Evolutionary conservation across 2,888 invertebrate genomes (phyloP), one percentile per base, ranked within the genome.

Genomic region (Caenorhabditis panamensis): DNA sequence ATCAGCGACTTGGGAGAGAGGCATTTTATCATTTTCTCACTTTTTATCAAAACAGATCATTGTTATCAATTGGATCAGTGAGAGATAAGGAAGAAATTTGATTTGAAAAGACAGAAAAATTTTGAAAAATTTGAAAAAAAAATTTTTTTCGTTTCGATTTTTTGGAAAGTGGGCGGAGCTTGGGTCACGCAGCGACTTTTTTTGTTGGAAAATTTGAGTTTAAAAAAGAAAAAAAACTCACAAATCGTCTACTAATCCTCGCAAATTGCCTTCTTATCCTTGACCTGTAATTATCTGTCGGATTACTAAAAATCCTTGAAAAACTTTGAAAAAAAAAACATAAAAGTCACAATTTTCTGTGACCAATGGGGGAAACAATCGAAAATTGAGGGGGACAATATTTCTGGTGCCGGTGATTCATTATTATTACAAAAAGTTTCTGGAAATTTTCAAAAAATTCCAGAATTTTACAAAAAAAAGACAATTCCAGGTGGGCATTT

Each of bases 221-320:
- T 9, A 47, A 11, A 47, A 47, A 47, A 47, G 3, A 47, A 11
- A 18, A 47, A 47, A 9, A 18, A 47, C 47, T 47, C 18, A 47
- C 47, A 3, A 2, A 6, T 18, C 47, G 47, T 18, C 47, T n/a
- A n/a, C 5, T 18, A 47, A 47, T 47, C 18, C 18, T 18, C 11
- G n/a, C 20, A 11, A 47, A 47, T 18, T 47, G 41, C 41, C 47
- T 47, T 18, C 47, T 47, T 20, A 18, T 18, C 28, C 41, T 47
- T 20, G 47, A 47, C 28, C 41, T 53, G 28, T 56, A 69, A 22
- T 59, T 69, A 22, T 28, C 16, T 41, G 66, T 26, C 41, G 31
- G 41, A 68, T 49, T 58, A 49, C 22, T n/a, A n/a, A n/a, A n/a
- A 47, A 49, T 44, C 67, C 58, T 68, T n/a, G n/a, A 68, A 68